Conservation (phyloP, 2,113 vertebrate species). For the Herpetotheres cachinnans region DNA sequence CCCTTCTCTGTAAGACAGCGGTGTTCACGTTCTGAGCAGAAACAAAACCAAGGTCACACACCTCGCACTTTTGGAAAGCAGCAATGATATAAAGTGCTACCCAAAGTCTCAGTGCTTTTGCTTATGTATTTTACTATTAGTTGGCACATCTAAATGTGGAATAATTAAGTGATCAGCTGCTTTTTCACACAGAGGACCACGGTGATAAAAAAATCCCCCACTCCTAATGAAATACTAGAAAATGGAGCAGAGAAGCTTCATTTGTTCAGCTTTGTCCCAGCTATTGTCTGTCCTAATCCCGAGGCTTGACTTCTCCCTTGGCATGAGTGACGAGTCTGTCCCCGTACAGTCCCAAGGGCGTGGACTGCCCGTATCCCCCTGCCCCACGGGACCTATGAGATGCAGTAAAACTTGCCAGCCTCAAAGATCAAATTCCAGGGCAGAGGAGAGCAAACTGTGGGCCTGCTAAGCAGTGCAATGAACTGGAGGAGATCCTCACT, state of each 20-base stretch:
- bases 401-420: neutral
- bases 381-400: neutral
- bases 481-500: neutral
- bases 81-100: neutral
- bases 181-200: neutral
- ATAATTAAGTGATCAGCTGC: neutral
- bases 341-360: neutral
- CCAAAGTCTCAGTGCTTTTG: neutral
- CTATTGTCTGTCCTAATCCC: neutral
- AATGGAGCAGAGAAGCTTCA: neutral
- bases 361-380: neutral
- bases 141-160: neutral
- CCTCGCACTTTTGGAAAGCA: neutral
- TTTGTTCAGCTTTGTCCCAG: neutral
- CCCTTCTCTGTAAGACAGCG: neutral
- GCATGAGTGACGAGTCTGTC: neutral
- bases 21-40: neutral
- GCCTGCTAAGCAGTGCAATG: neutral
- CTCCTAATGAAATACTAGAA: neutral
- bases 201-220: neutral
- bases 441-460: neutral
- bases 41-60: neutral
- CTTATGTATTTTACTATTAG: neutral
- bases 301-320: neutral
- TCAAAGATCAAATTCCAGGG: neutral